Base-by-base conservation (phyloP, 1,140 invertebrate genomes). In the Cydia strobilella region DNA sequence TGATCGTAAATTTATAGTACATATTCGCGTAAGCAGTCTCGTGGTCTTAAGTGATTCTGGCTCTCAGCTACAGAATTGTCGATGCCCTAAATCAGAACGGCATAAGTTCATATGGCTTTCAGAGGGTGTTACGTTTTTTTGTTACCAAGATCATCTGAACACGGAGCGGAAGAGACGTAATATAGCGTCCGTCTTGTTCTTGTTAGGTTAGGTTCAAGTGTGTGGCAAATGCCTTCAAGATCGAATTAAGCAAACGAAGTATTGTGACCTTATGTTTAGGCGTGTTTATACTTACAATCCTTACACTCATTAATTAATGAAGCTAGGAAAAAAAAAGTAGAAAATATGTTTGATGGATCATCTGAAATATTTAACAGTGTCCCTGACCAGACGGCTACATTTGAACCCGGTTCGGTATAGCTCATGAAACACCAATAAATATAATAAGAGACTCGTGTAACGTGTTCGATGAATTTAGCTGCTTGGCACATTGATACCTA, bases 91-190 rank as follows among this genome's bases (percentile, higher is more conserved):
- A 10, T 23, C 9, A 59, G 20, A 23, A 59, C 20, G 54, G 54
- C 54, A 59, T 59, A 59, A 59, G 7, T 59, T 54, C 54, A 59
- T 59, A 59, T 59, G 10, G 54, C 4, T 59, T 12, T 23, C 54
- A 23, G 54, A 12, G 18, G 54, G 9, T 18, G 18, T 23, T 59
- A 59, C 6, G 20, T 10, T 59, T 59, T 23, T 59, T 59, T 20
- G 42, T 45, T 45, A 15, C 54, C 9, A 9, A 59, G 54, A 10
- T 59, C 54, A 15, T 23, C 2, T 23, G 20, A 59, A 59, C 23
- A 23, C 7, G 54, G 18, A 59, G 54, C 54, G 54, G 54, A 59
- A 59, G 20, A 59, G 54, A 54, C 54, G 54, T 23, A 45, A 45
- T 45, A 59, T 6, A 59, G 15, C 15, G 51, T 54, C 51, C n/a